These are phyloP conservation scores for Panonychus citri DNA, from an alignment of 1,140 invertebrate genomes.

Conservation along the genomic window DNA sequence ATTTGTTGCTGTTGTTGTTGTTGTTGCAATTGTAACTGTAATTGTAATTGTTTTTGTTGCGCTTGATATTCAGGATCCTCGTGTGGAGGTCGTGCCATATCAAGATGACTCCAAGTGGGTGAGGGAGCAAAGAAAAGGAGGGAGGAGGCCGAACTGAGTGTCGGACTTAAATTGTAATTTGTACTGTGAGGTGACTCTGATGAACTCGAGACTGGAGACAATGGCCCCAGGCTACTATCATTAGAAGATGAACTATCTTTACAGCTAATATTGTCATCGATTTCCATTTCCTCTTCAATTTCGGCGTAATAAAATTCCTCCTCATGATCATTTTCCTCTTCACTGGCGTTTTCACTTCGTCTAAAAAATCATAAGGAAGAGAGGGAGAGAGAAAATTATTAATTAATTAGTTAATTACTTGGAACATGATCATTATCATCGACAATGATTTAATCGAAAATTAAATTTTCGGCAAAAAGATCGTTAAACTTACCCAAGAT, in stretches of 20 bases:
- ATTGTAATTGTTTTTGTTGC: background rate
- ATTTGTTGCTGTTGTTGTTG: background rate
- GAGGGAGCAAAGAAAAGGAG: constrained; percentile 7
- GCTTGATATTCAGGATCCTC: constrained; percentile 28
- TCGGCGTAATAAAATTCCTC: constrained; percentile 3
- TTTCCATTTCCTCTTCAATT: background rate
- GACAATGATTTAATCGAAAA: background rate
- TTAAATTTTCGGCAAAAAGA: background rate
- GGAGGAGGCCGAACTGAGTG: background rate
- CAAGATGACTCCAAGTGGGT: constrained; percentile 35
- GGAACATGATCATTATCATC: background rate
- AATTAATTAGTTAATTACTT: background rate
- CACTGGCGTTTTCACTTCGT: background rate
- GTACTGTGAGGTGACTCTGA: background rate
- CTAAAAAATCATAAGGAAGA: background rate
- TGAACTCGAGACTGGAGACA: background rate
- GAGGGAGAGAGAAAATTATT: background rate
- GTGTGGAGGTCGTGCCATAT: constrained; percentile 79
- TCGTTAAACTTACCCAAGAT: constrained; percentile 1
- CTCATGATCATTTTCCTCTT: background rate
- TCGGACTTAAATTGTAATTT: background rate
- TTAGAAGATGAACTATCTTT: background rate
- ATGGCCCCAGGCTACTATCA: background rate
- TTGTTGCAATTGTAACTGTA: background rate
- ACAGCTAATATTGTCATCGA: background rate